Evolutionary conservation across 2,888 invertebrate species (phyloP).

Genomic region (Drosophila gaucha): DNA sequence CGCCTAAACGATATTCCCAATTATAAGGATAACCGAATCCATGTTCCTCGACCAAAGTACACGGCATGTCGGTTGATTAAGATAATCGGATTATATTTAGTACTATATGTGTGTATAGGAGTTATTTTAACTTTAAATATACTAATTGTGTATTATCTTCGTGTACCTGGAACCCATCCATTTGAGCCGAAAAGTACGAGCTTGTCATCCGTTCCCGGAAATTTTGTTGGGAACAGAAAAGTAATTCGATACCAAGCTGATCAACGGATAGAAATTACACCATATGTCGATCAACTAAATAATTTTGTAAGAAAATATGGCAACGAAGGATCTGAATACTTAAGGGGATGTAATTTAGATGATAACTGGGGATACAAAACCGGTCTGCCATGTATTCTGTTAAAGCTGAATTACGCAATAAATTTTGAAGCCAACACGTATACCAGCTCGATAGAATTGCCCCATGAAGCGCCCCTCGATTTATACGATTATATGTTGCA

Average conservation of each 20-base stretch:
- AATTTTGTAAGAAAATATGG: constrained; percentile 35
- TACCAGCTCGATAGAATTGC: constrained; percentile 36
- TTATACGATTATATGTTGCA: constrained; percentile 37
- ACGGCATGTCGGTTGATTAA: background rate
- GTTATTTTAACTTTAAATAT: constrained; percentile 15
- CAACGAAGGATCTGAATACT: background rate
- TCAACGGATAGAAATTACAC: background rate
- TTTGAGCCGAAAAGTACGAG: constrained; percentile 35
- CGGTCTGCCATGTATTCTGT: constrained; percentile 52
- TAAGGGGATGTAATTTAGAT: constrained; percentile 54
- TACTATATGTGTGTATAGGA: constrained; percentile 19
- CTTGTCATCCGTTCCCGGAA: constrained; percentile 45
- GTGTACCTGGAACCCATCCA: constrained; percentile 18
- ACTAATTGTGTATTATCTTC: constrained; percentile 9
- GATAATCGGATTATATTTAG: constrained; percentile 26
- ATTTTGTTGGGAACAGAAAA: constrained; percentile 15
- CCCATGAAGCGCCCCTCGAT: constrained; percentile 36
- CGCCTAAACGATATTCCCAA: background rate
- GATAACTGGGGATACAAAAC: constrained; percentile 51
- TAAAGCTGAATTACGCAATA: constrained; percentile 59
- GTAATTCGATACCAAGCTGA: constrained; percentile 34
- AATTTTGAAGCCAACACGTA: constrained; percentile 49
- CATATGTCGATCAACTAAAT: constrained; percentile 33
- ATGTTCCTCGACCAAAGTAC: background rate
- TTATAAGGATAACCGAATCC: background rate